phyloP scores from a whole-genome alignment of 2,797 vertebrate genomes.

The Schizopygopsis pylzovi region DNA sequence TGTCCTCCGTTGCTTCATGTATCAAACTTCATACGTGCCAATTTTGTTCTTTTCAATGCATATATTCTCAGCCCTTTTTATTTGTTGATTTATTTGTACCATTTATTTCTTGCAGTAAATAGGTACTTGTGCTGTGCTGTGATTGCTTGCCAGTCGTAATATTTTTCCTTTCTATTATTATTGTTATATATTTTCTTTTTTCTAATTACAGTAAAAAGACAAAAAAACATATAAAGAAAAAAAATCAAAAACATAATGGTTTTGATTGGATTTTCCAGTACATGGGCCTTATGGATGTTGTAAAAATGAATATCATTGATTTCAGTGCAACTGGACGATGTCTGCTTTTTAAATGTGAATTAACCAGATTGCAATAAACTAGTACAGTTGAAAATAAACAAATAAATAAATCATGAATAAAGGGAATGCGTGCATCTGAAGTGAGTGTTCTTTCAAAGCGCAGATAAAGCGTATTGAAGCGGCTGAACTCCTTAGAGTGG shows the following conservation, averaged over 20 bases:
- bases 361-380: constrained; percentile 98
- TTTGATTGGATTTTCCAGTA: constrained; percentile 98
- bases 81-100: constrained; percentile 75
- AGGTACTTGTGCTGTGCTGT: constrained; percentile 98
- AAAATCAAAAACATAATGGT: constrained; percentile 88
- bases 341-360: constrained; percentile 99
- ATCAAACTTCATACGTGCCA: constrained; percentile 87
- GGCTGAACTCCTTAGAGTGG: constrained; percentile 4
- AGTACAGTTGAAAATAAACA: constrained; percentile 87
- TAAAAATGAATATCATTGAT: constrained; percentile 94
- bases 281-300: constrained; percentile 95
- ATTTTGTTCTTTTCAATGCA: constrained; percentile 65
- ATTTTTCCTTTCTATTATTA: constrained; percentile 85
- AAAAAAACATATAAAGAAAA: constrained; percentile 81
- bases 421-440: constrained; percentile 83
- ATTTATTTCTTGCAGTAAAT: constrained; percentile 91
- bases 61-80: constrained; percentile 59
- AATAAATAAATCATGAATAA: constrained; percentile 88
- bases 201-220: constrained; percentile 89
- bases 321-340: constrained; percentile 96
- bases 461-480: constrained; percentile 28
- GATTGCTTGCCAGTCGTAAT: constrained; percentile 97
- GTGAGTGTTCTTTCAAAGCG: constrained; percentile 65
- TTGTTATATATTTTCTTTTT: constrained; percentile 86
- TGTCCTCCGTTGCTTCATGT: constrained; percentile 92